Conservation (phyloP, 2,888 invertebrate species). For the Machimus rusticus region DNA sequence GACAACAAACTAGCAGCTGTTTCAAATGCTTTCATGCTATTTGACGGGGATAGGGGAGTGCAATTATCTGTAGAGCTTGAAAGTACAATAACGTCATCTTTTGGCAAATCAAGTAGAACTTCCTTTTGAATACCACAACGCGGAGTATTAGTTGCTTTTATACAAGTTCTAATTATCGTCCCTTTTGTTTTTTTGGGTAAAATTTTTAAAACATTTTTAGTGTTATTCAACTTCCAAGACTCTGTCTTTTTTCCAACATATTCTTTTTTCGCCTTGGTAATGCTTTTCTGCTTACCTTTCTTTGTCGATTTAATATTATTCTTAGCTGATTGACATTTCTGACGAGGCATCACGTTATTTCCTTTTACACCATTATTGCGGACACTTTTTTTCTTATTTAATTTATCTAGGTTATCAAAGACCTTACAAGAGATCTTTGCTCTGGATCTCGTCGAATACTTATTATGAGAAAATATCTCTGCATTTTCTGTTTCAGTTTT, state of each 20-base stretch:
- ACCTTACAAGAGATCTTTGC: neutral
- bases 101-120: constrained; percentile 14
- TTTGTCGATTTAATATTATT: neutral
- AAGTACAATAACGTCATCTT: constrained; percentile 27
- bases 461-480: neutral
- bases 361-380: neutral
- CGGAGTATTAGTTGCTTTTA: neutral
- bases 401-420: neutral
- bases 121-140: constrained; percentile 10
- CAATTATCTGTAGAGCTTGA: constrained; percentile 36
- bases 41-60: neutral
- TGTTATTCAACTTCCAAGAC: neutral
- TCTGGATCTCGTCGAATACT: neutral
- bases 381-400: neutral
- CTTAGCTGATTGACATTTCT: neutral
- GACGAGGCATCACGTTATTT: neutral
- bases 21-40: neutral
- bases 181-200: neutral
- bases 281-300: neutral
- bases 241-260: neutral
- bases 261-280: neutral
- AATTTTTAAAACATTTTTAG: constrained; percentile 9
- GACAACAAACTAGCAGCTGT: constrained; percentile 14
- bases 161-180: neutral
- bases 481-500: neutral